phyloP scores from a whole-genome alignment of 2,797 vertebrate genomes.

The Glyptemys insculpta region DNA sequence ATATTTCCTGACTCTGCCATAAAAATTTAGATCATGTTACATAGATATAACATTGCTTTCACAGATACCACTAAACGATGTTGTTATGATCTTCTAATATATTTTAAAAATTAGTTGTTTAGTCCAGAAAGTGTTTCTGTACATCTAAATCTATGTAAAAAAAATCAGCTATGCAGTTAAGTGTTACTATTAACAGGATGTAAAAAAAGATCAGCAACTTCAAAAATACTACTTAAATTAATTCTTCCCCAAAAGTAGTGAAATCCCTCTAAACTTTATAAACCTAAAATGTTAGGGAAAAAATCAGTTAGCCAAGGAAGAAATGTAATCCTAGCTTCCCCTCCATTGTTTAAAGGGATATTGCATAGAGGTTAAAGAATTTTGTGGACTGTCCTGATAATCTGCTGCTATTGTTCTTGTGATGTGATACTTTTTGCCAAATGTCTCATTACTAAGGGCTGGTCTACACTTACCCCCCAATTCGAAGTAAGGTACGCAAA shows the following conservation, averaged over 20 bases:
- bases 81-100: background rate
- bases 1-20: background rate
- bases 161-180: rapidly evolving
- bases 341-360: slow-evolving; percentile 32
- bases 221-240: background rate
- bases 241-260: background rate
- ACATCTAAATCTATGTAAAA: background rate
- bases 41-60: background rate
- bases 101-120: background rate
- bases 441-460: slow-evolving; percentile 55
- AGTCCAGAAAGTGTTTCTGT: background rate
- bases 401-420: slow-evolving; percentile 48
- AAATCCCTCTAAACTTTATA: background rate
- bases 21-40: background rate
- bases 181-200: background rate
- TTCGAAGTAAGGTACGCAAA: too few species aligned
- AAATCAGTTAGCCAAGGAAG: background rate
- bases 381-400: background rate
- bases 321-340: slow-evolving; percentile 45
- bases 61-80: background rate
- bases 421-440: slow-evolving; percentile 56
- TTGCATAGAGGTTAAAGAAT: slow-evolving; percentile 28
- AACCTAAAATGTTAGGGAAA: background rate
- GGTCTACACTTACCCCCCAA: too few species aligned
- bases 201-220: background rate